A percentile compares a stretch with the other conserved stretches of the same genome.
These are phyloP conservation scores for Calliphora vomitoria DNA, from an alignment of 2,888 invertebrate genomes.

Conservation along the genomic window DNA sequence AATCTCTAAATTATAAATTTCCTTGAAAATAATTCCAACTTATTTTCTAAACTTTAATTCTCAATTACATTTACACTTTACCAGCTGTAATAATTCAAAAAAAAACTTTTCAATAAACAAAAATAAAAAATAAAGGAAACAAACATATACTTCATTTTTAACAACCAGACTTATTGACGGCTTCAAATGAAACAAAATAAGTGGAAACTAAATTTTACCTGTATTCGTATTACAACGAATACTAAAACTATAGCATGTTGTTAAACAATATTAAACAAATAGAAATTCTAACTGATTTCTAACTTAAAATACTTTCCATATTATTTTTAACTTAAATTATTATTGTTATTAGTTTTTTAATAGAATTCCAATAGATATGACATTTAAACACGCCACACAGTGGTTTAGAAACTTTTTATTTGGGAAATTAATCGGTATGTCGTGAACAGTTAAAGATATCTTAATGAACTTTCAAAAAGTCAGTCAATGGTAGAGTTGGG, in stretches of 20 bases:
- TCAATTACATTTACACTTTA: constrained; percentile 2
- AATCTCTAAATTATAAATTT: neutral
- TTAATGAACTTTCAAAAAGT: too few species aligned
- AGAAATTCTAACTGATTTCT: constrained; percentile 30
- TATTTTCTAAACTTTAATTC: neutral
- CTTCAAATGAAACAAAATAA: constrained; percentile 20
- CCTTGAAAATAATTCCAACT: neutral
- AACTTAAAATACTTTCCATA: constrained; percentile 29
- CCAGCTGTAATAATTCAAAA: neutral
- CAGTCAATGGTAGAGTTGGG: too few species aligned
- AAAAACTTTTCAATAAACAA: constrained; percentile 8
- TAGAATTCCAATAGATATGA: constrained; percentile 24
- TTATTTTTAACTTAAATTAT: constrained; percentile 1
- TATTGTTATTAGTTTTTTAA: constrained; percentile 5
- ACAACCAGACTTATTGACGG: constrained; percentile 60
- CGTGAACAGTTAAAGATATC: too few species aligned
- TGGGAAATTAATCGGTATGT: too few species aligned
- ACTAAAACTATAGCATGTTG: constrained; percentile 59
- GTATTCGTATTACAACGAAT: neutral
- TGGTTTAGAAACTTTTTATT: neutral
- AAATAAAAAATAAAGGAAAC: constrained; percentile 19
- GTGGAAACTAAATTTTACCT: constrained; percentile 11
- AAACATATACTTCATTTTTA: constrained; percentile 32
- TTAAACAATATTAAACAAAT: constrained; percentile 16
- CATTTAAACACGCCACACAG: neutral